Evolutionary conservation across 2,888 invertebrate species (phyloP).

Genomic region (Phlogophora meticulosa): DNA sequence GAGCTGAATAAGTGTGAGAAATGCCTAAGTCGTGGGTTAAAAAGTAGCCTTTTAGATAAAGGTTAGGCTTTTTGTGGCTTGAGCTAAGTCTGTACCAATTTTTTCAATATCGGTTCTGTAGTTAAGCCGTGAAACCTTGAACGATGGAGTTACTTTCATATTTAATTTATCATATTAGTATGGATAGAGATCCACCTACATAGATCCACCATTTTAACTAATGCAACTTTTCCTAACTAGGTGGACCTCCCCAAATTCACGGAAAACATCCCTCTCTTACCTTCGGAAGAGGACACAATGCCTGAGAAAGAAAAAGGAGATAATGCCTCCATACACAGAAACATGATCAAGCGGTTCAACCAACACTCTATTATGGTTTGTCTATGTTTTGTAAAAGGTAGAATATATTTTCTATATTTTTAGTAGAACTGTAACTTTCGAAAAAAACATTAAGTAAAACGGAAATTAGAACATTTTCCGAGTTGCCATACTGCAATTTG

Average conservation of each 20-base stretch:
- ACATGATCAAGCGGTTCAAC: slow-evolving; percentile 98
- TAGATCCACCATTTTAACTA: no score
- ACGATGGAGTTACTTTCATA: no score
- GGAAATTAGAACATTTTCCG: no score
- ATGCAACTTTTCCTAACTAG: slow-evolving; percentile 61
- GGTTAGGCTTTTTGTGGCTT: no score
- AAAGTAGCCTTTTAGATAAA: no score
- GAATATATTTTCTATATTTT: background rate
- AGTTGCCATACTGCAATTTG: background rate
- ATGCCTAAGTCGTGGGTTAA: no score
- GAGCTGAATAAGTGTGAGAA: no score
- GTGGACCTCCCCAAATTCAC: slow-evolving; percentile 96
- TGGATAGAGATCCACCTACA: no score
- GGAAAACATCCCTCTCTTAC: slow-evolving; percentile 89
- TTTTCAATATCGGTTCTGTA: no score
- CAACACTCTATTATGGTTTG: slow-evolving; percentile 99
- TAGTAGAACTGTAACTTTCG: background rate
- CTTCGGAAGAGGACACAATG: slow-evolving; percentile 75
- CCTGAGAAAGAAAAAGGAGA: slow-evolving; percentile 81
- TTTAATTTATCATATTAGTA: no score
- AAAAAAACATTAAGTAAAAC: background rate
- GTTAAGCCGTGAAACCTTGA: no score
- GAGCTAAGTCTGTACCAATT: no score
- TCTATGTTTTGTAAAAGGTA: background rate
- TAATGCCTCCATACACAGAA: slow-evolving; percentile 94